phyloP scores from a whole-genome alignment of 2,113 vertebrate genomes.

The Sciurus niger region DNA sequence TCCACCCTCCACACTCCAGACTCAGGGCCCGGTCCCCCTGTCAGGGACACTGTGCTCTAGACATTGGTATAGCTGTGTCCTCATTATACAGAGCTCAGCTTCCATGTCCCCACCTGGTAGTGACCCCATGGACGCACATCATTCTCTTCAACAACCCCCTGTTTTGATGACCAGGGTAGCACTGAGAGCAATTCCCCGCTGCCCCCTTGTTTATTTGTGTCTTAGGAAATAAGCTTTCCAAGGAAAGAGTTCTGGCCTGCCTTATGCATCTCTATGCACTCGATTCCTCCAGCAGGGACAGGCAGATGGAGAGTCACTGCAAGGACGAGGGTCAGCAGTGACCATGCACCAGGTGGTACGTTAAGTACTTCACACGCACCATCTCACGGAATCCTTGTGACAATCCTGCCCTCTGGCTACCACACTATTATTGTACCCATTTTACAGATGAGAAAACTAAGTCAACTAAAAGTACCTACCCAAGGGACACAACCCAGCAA shows the following conservation, averaged over 20 bases:
- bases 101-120: no score
- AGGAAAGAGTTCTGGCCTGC: not conserved
- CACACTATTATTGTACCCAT: not conserved
- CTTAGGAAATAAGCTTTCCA: not conserved
- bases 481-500: not conserved
- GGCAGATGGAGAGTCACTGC: not conserved
- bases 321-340: no score
- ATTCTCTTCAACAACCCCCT: not conserved
- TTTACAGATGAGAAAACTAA: not conserved
- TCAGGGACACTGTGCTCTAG: not conserved
- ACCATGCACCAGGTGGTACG: rapidly evolving
- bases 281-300: not conserved
- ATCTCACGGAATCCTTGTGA: not conserved
- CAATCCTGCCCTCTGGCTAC: no score
- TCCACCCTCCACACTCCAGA: no score
- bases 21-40: not conserved
- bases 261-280: not conserved
- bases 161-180: not conserved
- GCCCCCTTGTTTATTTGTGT: not conserved
- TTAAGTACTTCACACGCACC: not conserved
- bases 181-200: no score
- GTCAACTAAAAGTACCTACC: not conserved
- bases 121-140: not conserved
- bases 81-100: not conserved
- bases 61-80: not conserved